Evolutionary conservation across 1,140 invertebrate species (phyloP), one percentile per base, ranked within the genome.

Genomic region (Hyles vespertilio): DNA sequence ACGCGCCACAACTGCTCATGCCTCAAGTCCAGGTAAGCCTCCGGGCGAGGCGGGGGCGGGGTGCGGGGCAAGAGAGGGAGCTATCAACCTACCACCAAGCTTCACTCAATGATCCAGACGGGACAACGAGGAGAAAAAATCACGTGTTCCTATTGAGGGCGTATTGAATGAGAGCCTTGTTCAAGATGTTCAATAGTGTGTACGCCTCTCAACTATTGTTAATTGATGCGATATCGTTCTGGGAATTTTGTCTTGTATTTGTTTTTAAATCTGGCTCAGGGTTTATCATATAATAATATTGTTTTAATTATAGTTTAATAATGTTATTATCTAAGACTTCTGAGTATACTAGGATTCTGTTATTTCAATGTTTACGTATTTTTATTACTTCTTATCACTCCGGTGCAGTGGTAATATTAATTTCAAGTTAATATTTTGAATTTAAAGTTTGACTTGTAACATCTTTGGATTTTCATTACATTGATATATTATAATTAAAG

Each of bases 21-120:
- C 60, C 69, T 70, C 68, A 62, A 63, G 70, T 72, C 72, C 78
- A 81, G 82, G 80, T 84, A 84, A 80, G 74, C 80, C 80, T 81
- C 69, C 75, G 64, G 55, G 47, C 46, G 47, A 47, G 54, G 10
- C 53, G 47, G 50, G 49, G 43, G 50, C 45, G 49, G 51, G 61
- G 59, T 12, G 47, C 11, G 56, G 48, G 12, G 57, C 47, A 52
- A 53, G 52, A 48, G 54, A 59, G 57, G 65, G 58, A 57, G 58
- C 58, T 56, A 53, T 2, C 5, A 5, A 64, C 58, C 58, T 62
- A 53, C 67, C 51, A 59, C 71, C 69, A 72, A 74, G 22, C 22
- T 79, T 77, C 72, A 80, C 74, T 80, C 79, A 77, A 69, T 63
- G 61, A 65, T 53, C 56, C 59, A 61, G 64, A 56, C 69, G 72